Evolutionary conservation across 2,113 vertebrate genomes (phyloP).

Genomic region (Peucedramus taeniatus): DNA sequence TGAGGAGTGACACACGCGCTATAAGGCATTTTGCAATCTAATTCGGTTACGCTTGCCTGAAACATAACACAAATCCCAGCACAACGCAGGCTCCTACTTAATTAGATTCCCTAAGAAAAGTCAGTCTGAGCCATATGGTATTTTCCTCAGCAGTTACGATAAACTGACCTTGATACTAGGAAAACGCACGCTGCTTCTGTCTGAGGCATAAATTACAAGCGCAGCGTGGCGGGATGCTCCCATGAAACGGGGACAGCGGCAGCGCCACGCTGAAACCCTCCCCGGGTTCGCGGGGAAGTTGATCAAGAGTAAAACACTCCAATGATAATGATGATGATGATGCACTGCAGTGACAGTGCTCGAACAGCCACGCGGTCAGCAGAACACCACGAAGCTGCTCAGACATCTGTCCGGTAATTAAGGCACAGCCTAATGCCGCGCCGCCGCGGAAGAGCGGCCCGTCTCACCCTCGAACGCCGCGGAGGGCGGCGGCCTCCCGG

Average conservation of each 20-base stretch:
- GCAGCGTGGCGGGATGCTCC: not conserved
- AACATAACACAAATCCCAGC: not conserved
- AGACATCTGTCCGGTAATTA: not conserved
- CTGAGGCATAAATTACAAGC: not conserved
- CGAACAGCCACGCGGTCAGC: not conserved
- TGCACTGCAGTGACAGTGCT: not conserved
- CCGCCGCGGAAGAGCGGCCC: not conserved
- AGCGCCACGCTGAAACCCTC: not conserved
- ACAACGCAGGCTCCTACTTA: not conserved
- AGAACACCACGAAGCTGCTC: not conserved
- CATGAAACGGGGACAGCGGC: not conserved
- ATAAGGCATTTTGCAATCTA: not conserved
- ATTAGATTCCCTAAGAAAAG: not conserved
- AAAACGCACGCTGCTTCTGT: not conserved
- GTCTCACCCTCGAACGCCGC: not conserved
- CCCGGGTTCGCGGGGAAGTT: not conserved
- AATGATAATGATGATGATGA: not conserved
- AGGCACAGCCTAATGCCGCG: not conserved
- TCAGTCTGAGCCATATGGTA: constrained; percentile 35
- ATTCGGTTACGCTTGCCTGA: not conserved
- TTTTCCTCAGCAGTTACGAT: constrained; percentile 36
- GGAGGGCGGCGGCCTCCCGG: not conserved
- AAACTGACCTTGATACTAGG: constrained; percentile 55
- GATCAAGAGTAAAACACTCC: not conserved
- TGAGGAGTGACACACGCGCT: not conserved